These are phyloP conservation scores for Esox lucius DNA, from an alignment of 2,797 vertebrate species.

Conservation along the genomic window DNA sequence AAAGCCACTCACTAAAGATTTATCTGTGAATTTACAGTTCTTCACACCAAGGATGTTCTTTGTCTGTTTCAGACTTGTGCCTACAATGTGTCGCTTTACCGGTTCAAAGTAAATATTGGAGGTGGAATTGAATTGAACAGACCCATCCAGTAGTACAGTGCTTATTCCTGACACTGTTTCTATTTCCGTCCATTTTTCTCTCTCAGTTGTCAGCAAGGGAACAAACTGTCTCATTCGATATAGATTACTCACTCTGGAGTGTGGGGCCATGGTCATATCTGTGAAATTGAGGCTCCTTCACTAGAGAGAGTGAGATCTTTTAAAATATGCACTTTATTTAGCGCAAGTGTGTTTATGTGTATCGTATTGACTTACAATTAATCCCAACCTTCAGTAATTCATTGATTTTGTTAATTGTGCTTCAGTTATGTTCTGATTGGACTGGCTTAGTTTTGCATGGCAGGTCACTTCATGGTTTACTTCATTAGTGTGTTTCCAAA, in stretches of 20 bases:
- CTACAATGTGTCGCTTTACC: slow-evolving; percentile 28
- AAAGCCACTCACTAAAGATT: slow-evolving; percentile 22
- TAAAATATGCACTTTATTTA: not conserved
- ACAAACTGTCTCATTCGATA: slow-evolving; percentile 57
- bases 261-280: slow-evolving; percentile 24
- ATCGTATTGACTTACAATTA: too few relatives aligned
- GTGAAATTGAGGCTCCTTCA: not conserved
- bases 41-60: not conserved
- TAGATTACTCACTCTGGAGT: slow-evolving; percentile 46
- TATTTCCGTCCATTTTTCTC: slow-evolving; percentile 60
- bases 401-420: not conserved
- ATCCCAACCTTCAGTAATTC: not conserved
- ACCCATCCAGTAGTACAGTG: slow-evolving; percentile 15
- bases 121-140: slow-evolving; percentile 34
- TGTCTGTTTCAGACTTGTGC: slow-evolving; percentile 8
- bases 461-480: not conserved
- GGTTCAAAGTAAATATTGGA: slow-evolving; percentile 42
- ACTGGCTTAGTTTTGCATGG: not conserved
- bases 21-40: slow-evolving; percentile 1
- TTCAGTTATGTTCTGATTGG: not conserved
- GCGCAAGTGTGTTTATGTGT: not conserved
- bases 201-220: slow-evolving; percentile 48
- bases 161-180: slow-evolving; percentile 54
- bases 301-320: not conserved
- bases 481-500: not conserved